A percentile compares a stretch with the other conserved stretches of the same genome.
phyloP scores from a whole-genome alignment of 2,797 vertebrate genomes.

The Sciaenops ocellatus region DNA sequence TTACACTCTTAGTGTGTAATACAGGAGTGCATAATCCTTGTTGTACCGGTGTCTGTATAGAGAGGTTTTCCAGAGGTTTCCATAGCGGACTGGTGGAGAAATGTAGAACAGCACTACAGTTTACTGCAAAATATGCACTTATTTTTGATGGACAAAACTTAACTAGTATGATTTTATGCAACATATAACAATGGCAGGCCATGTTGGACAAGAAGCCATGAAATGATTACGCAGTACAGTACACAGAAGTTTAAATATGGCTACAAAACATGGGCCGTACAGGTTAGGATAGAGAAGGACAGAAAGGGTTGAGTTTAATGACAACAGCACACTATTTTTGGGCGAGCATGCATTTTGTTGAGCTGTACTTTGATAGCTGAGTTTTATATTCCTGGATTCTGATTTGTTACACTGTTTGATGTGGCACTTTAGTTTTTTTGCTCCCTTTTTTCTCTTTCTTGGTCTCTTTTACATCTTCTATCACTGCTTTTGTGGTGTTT shows the following conservation, averaged over 20 bases:
- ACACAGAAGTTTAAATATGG: constrained; percentile 31
- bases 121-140: constrained; percentile 32
- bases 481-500: constrained; percentile 67
- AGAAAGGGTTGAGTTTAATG: constrained; percentile 28
- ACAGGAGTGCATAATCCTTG: constrained; percentile 62
- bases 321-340: constrained; percentile 52
- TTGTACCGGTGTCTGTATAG: constrained; percentile 65
- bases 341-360: constrained; percentile 70
- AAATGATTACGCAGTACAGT: constrained; percentile 33
- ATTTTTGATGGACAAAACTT: constrained; percentile 20
- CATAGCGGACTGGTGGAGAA: constrained; percentile 53
- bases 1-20: constrained; percentile 77
- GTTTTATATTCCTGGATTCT: constrained; percentile 65
- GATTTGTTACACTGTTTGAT: constrained; percentile 67
- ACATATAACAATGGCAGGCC: constrained; percentile 29
- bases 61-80: constrained; percentile 56
- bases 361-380: constrained; percentile 74
- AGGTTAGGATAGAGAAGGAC: constrained; percentile 29
- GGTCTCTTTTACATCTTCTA: constrained; percentile 50
- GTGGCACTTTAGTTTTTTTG: constrained; percentile 71
- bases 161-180: constrained; percentile 20
- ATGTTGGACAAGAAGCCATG: constrained; percentile 43
- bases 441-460: constrained; percentile 62
- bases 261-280: constrained; percentile 13
- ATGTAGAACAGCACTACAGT: constrained; percentile 47